Percentiles rank a stretch among this genome's conserved stretches.
phyloP scores from a whole-genome alignment of 2,888 invertebrate genomes.

The Cerastis leucographa region DNA sequence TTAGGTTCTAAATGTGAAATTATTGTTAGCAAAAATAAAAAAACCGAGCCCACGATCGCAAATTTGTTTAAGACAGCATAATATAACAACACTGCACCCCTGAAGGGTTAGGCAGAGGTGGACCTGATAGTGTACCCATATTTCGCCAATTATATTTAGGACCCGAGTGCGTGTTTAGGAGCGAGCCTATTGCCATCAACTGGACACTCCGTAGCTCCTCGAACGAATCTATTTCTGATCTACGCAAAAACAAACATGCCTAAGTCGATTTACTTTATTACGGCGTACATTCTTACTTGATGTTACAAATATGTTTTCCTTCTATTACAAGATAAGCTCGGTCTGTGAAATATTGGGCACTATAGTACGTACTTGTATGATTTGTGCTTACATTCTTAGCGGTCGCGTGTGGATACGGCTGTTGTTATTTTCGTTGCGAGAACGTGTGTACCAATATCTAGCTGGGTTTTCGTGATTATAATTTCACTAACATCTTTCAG shows the following conservation, averaged over 20 bases:
- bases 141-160: no score
- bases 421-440: not conserved
- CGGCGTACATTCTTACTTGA: conserved; percentile 35
- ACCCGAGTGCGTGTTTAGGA: no score
- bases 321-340: conserved; percentile 39
- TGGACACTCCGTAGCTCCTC: no score
- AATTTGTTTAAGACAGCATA: not conserved
- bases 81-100: not conserved
- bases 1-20: not conserved
- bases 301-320: conserved; percentile 49
- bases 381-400: conserved; percentile 26
- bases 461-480: no score
- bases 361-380: conserved; percentile 36
- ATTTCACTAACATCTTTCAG: not conserved
- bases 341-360: conserved; percentile 40
- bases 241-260: conserved; percentile 11
- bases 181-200: no score
- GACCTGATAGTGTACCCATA: no score
- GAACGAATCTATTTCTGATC: conserved; percentile 8
- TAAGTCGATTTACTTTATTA: conserved; percentile 45
- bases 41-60: not conserved
- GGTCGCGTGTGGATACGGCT: conserved; percentile 16
- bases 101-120: not conserved
- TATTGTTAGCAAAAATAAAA: not conserved
- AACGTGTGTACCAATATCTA: not conserved